Evolutionary conservation across 2,113 vertebrate species (phyloP), one percentile per base, ranked within the genome.

Genomic region (Morone saxatilis): DNA sequence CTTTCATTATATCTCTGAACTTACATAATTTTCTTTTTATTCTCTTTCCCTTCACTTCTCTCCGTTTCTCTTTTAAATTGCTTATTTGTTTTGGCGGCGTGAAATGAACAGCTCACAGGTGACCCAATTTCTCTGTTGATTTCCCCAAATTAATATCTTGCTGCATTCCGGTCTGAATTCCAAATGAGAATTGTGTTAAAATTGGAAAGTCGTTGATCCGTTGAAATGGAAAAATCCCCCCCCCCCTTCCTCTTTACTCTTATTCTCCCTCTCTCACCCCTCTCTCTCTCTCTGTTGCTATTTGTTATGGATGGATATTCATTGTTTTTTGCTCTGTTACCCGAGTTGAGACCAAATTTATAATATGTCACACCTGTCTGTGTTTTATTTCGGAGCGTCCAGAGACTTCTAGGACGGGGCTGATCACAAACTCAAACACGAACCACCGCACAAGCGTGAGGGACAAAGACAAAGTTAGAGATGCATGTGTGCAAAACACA

Each of bases 101-200:
- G 76, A 89, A 89, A 86, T 91, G 81, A 92, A 86, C 86, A 71
- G 73, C 86, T 89, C 86, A 90, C 84, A 91, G 85, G 90, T 91
- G 91, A 90, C 91, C 86, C 76, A 85, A 86, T 93, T 93, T 92
- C 73, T 89, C 85, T 81, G 75, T 78, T 88, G 90, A 89, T 93
- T 93, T 90, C 78, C 81, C 71, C 74, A 88, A 91, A 92, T 91
- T 86, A 92, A 91, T 89, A 88, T 89, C 66, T 63, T 71, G 81
- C 80, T 56, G 78, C 83, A 80, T 89, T 83, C 74, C 20, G 12
- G 36, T 75, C 73, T 92, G 90, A 90, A 89, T 93, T 91, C 84
- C 80, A 92, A 92, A 93, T 91, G 89, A 92, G 80, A 84, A 79
- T 72, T 88, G 80, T 85, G 86, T 83, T 90, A 68, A 91, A 90